These are phyloP conservation scores for Exocentrus adspersus DNA, from an alignment of 2,888 invertebrate genomes.

Conservation along the genomic window DNA sequence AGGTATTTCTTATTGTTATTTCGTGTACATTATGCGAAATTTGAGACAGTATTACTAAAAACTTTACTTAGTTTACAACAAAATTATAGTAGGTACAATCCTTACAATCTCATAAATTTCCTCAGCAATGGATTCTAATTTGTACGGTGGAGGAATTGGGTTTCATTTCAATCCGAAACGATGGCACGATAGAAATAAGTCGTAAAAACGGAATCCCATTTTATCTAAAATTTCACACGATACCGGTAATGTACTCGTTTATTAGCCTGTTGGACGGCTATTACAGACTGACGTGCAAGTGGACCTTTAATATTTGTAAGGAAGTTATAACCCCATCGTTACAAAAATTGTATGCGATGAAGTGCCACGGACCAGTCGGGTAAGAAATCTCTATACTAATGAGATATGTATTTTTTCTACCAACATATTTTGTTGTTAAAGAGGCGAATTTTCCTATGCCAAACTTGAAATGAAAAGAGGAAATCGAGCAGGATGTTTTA, in stretches of 20 bases:
- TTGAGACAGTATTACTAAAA: too few relatives aligned
- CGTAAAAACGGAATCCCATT: constrained; percentile 81
- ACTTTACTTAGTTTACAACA: too few relatives aligned
- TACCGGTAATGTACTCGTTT: constrained; percentile 77
- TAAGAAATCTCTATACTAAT: constrained; percentile 61
- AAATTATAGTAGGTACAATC: too few relatives aligned
- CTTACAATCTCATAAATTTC: too few relatives aligned
- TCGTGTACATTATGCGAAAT: too few relatives aligned
- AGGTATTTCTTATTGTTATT: too few relatives aligned
- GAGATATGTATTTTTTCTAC: too few relatives aligned
- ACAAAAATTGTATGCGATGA: constrained; percentile 74
- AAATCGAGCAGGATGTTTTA: constrained; percentile 81
- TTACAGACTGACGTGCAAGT: constrained; percentile 86
- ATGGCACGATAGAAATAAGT: constrained; percentile 79
- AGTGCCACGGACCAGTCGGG: constrained; percentile 93
- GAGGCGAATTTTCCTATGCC: constrained; percentile 84
- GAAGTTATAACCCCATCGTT: constrained; percentile 84
- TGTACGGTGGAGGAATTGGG: constrained; percentile 87
- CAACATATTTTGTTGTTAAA: constrained; percentile 58
- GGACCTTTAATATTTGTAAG: constrained; percentile 90
- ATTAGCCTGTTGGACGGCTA: constrained; percentile 87
- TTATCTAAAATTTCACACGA: constrained; percentile 76
- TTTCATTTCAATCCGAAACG: constrained; percentile 79
- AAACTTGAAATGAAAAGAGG: constrained; percentile 83
- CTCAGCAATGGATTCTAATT: constrained; percentile 75